Base-by-base conservation (phyloP, 2,888 invertebrate genomes). In the Cyclophora albipunctata region DNA sequence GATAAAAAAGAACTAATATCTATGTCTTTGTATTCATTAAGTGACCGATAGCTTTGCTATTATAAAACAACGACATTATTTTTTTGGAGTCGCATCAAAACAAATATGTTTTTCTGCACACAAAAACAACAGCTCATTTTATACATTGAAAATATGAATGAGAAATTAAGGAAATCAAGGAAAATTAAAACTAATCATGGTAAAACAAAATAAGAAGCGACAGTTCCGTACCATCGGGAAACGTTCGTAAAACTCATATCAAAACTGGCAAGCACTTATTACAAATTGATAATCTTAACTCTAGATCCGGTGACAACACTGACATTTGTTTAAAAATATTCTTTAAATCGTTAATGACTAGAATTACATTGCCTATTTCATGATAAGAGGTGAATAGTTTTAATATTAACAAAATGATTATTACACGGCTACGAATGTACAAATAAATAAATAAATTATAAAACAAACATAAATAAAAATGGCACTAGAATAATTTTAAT, bases 261-360 rank as follows among this genome's bases (percentile, higher is more conserved):
- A 85, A 84, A 80, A 81, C 73, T 78, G 83, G 81, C 84, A 84
- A 84, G 84, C 78, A 67, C 84, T 85, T 84, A 86, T 69, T 68
- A 81, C 75, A 82, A 78, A 73, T 72, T 72, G 71, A 75, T 79
- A 81, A 81, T 78, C 86, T 86, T 85, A 86, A 69, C 81, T 79
- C 77, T 76, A 84, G 86, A 79, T 84, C 86, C 66, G 87, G 78
- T 84, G 74, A 80, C 81, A 67, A 71, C 85, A 87, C 87, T 82
- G 81, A 84, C 86, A 87, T 87, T 87, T 87, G 64, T 70, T 72
- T 72, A 70, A 70, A 78, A 74, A 74, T 71, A 68, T 73, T 66
- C 61, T 57, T 62, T 64, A 66, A 68, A 73, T 66, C 61, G 57
- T 62, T 64, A 66, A 67, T 67, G 70, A 67, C 67, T 78, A 84